A percentile compares a stretch with the other conserved stretches of the same genome.
These are phyloP conservation scores for Aleiodes sp. DNA, from an alignment of 1,140 invertebrate genomes.

Conservation along the genomic window DNA sequence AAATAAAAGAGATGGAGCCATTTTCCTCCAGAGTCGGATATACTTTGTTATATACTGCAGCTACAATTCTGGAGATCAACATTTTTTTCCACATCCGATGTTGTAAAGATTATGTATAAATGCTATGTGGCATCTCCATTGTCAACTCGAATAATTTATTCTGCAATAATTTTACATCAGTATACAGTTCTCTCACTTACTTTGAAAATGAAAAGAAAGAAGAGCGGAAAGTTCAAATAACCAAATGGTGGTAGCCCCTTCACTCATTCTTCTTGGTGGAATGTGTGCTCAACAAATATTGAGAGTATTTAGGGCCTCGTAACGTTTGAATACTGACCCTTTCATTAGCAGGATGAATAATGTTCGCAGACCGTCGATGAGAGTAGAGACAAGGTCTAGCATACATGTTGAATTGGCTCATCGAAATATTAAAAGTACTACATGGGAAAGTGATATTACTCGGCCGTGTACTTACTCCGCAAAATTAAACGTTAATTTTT, in stretches of 20 bases:
- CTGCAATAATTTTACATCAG: neutral
- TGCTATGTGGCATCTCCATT: neutral
- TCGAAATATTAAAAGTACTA: neutral
- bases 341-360: neutral
- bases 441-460: too few relatives aligned
- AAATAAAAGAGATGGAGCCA: neutral
- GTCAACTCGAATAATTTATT: neutral
- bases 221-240: neutral
- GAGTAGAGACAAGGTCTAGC: neutral
- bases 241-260: neutral
- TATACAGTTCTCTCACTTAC: neutral
- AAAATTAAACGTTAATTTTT: too few relatives aligned
- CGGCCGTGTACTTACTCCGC: too few relatives aligned
- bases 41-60: neutral
- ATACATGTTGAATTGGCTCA: neutral
- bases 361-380: neutral
- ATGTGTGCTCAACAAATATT: neutral
- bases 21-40: neutral
- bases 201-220: neutral
- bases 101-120: neutral
- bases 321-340: conserved; percentile 1
- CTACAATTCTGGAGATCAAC: neutral
- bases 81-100: neutral
- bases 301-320: neutral
- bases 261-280: neutral